Evolutionary conservation across 2,888 invertebrate species (phyloP).

Genomic region (Cephus sareptanus): DNA sequence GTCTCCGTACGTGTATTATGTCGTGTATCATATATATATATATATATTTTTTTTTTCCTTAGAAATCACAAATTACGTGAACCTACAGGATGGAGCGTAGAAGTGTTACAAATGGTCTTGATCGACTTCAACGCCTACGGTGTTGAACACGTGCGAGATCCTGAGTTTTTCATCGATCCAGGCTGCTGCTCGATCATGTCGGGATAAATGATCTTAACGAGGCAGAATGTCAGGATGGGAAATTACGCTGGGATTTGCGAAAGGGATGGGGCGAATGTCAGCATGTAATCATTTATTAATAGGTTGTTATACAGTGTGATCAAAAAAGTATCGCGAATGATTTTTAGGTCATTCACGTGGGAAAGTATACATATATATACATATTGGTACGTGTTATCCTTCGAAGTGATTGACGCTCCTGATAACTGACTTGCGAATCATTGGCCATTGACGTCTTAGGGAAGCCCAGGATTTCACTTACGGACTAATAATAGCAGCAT

Average conservation of each 20-base stretch:
- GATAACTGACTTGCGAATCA: conserved; percentile 8
- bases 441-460: conserved; percentile 13
- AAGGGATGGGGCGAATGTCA: neutral
- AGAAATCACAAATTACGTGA: neutral
- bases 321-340: neutral
- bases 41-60: neutral
- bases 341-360: neutral
- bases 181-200: neutral
- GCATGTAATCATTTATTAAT: neutral
- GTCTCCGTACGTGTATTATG: neutral
- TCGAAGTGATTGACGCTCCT: neutral
- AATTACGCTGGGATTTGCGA: neutral
- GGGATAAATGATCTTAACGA: neutral
- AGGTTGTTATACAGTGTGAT: neutral
- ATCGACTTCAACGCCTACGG: neutral
- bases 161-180: neutral
- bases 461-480: conserved; percentile 8
- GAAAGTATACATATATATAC: neutral
- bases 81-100: neutral
- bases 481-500: neutral
- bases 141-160: neutral
- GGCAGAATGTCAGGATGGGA: neutral
- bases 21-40: neutral
- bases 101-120: neutral
- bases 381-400: neutral